These are phyloP conservation scores for Mugil cephalus DNA, from an alignment of 2,113 vertebrate genomes.

Conservation along the genomic window DNA sequence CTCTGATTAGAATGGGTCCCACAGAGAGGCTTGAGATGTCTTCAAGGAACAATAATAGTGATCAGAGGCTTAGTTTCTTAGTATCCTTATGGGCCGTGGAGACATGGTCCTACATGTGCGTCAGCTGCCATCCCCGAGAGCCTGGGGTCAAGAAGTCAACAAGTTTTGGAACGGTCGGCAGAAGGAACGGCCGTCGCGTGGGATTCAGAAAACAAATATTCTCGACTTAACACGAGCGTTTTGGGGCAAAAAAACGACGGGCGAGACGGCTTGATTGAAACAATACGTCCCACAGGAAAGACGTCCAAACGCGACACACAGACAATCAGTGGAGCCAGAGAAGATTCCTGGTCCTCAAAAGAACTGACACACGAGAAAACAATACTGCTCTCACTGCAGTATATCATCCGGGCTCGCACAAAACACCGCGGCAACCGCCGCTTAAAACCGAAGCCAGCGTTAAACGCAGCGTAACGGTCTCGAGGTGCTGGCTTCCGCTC, in stretches of 20 bases:
- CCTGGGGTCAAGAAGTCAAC: slow-evolving; percentile 33
- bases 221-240: no score
- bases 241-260: no score
- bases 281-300: no score
- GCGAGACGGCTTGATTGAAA: no score
- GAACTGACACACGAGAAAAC: no score
- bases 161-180: slow-evolving; percentile 14
- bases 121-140: slow-evolving; percentile 47
- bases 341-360: no score
- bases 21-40: slow-evolving; percentile 34
- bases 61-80: slow-evolving; percentile 39
- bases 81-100: slow-evolving; percentile 53
- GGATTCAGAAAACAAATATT: no score
- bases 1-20: slow-evolving; percentile 25
- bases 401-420: neutral
- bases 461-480: neutral
- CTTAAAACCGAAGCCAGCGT: neutral
- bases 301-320: no score
- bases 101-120: slow-evolving; percentile 59
- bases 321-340: no score
- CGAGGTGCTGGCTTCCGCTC: neutral
- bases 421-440: neutral
- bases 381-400: neutral
- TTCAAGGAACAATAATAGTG: slow-evolving; percentile 30
- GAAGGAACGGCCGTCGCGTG: neutral